Evolutionary conservation across 2,113 vertebrate genomes (phyloP).

Genomic region (Chrysochloris asiatica): DNA sequence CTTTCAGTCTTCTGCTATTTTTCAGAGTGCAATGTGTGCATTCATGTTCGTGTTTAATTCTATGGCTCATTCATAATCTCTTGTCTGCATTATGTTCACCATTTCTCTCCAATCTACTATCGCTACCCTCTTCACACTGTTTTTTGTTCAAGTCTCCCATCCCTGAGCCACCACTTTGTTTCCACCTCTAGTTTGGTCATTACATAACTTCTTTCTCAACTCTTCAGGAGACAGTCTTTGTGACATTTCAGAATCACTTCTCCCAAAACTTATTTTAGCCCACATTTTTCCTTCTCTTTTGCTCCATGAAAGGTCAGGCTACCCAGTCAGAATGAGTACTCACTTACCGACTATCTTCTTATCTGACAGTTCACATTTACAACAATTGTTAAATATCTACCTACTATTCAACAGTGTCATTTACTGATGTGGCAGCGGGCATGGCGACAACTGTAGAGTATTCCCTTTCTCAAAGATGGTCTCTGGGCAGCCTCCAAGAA

Average conservation of each 20-base stretch:
- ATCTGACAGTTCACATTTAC: too few species aligned
- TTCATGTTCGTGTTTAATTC: not conserved
- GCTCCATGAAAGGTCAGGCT: constrained; percentile 17
- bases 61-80: not conserved
- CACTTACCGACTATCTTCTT: too few species aligned
- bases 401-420: too few species aligned
- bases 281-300: constrained; percentile 39
- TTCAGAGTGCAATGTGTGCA: not conserved
- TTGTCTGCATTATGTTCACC: not conserved
- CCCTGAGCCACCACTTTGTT: not conserved
- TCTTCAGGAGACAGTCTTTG: not conserved
- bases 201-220: not conserved
- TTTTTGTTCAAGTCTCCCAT: not conserved
- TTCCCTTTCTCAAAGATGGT: too few species aligned
- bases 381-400: too few species aligned
- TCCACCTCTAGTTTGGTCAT: not conserved
- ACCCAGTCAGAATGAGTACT: not conserved
- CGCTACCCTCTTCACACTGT: not conserved
- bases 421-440: too few species aligned
- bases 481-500: too few species aligned
- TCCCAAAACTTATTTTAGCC: constrained; percentile 22
- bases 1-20: not conserved
- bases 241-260: constrained; percentile 25
- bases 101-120: not conserved
- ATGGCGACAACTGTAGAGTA: too few species aligned